These are phyloP conservation scores for Cariama cristata DNA, from an alignment of 2,113 vertebrate genomes.

Conservation along the genomic window DNA sequence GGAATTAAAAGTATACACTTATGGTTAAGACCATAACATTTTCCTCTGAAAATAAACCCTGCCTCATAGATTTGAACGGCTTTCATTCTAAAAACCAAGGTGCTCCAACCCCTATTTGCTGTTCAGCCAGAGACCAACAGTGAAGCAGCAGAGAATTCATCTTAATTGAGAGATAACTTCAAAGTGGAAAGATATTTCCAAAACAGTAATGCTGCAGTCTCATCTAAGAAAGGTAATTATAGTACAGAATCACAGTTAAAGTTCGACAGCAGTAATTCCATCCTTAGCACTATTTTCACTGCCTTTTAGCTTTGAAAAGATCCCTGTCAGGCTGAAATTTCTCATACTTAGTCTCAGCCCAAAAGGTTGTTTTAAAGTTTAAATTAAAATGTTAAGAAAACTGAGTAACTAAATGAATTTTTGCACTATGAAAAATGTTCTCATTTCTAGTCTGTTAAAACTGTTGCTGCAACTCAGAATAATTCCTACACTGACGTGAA, in stretches of 20 bases:
- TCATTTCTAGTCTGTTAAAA: not conserved
- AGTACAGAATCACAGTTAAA: not conserved
- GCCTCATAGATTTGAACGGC: not conserved
- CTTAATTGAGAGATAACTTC: not conserved
- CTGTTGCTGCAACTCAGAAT: not conserved
- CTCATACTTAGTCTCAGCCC: not conserved
- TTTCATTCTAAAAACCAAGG: not conserved
- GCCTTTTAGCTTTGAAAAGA: not conserved
- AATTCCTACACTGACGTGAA: not conserved
- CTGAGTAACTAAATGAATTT: not conserved
- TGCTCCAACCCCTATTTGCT: not conserved
- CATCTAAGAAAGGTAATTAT: not conserved
- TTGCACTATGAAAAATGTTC: not conserved
- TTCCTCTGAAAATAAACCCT: not conserved
- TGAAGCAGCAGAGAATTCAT: not conserved
- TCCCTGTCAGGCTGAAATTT: not conserved
- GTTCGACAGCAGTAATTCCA: not conserved
- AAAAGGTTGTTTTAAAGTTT: not conserved
- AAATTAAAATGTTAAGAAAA: slow-evolving; percentile 6
- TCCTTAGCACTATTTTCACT: not conserved
- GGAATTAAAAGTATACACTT: not conserved
- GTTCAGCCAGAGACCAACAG: not conserved
- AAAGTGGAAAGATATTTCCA: not conserved
- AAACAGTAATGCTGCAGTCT: not conserved
- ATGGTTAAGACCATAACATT: not conserved